Evolutionary conservation across 2,888 invertebrate species (phyloP).

Genomic region (Lypha dubia): DNA sequence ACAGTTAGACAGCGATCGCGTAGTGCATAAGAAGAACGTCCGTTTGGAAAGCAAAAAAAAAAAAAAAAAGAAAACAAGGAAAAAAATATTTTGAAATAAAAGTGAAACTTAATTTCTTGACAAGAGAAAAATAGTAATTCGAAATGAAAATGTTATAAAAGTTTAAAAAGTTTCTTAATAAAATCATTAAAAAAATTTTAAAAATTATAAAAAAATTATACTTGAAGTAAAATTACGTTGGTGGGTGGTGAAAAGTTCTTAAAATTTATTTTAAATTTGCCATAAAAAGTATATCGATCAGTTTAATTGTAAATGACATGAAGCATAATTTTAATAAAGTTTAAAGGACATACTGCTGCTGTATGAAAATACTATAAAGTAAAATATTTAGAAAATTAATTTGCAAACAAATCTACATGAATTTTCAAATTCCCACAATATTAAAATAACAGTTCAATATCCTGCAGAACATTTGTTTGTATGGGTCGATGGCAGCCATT

Average conservation of each 20-base stretch:
- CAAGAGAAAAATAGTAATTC: not conserved
- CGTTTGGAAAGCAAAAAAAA: slow-evolving; percentile 19
- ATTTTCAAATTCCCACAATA: too few species aligned
- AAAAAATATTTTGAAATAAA: slow-evolving; percentile 20
- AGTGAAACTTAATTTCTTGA: not conserved
- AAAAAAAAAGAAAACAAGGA: slow-evolving; percentile 40
- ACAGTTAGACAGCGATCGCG: slow-evolving; percentile 80
- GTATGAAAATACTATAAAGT: too few species aligned
- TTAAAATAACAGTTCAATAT: not conserved
- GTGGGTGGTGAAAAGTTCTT: not conserved
- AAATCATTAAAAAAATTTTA: not conserved
- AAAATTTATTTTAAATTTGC: not conserved
- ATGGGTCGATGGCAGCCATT: not conserved
- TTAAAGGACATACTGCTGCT: not conserved
- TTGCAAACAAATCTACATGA: not conserved
- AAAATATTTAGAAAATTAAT: too few species aligned
- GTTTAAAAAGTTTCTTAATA: too few species aligned
- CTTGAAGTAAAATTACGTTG: not conserved
- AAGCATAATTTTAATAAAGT: not conserved
- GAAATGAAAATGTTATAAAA: too few species aligned
- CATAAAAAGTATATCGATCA: not conserved
- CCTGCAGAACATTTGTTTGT: not conserved
- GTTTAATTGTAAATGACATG: not conserved
- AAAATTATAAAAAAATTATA: too few species aligned
- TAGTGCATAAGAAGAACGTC: slow-evolving; percentile 74